phyloP scores from a whole-genome alignment of 2,797 vertebrate genomes.

The Synaphobranchus kaupii region DNA sequence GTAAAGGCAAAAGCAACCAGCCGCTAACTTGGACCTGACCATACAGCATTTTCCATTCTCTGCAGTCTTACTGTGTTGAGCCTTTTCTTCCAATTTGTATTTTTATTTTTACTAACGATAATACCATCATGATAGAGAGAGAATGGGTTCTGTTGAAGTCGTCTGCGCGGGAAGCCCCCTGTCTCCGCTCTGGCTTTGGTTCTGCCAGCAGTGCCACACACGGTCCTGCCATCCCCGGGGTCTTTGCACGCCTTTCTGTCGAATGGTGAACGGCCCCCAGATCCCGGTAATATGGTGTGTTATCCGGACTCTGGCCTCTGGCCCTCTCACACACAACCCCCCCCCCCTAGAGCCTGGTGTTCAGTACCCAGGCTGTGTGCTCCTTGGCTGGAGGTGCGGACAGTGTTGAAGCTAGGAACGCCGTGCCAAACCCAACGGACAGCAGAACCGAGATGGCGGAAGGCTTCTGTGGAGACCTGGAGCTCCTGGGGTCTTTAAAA shows the following conservation, averaged over 20 bases:
- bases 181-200: background rate
- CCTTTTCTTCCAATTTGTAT: constrained; percentile 5
- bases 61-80: constrained; percentile 49
- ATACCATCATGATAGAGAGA: constrained; percentile 41
- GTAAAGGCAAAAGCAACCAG: constrained; percentile 39
- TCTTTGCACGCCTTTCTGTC: background rate
- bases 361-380: background rate
- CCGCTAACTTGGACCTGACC: constrained; percentile 37
- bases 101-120: constrained; percentile 39
- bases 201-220: background rate
- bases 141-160: background rate
- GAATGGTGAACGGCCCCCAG: background rate
- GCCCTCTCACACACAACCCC: background rate
- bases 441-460: background rate
- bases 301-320: background rate
- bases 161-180: background rate
- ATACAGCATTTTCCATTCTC: constrained; percentile 41
- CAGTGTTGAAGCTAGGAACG: background rate
- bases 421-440: background rate
- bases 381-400: constrained; percentile 6
- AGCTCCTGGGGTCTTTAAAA: background rate
- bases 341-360: background rate
- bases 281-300: background rate
- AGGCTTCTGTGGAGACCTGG: background rate
- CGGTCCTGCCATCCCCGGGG: background rate